phyloP scores from a whole-genome alignment of 2,888 invertebrate genomes.

The Drosophila lutescens region DNA sequence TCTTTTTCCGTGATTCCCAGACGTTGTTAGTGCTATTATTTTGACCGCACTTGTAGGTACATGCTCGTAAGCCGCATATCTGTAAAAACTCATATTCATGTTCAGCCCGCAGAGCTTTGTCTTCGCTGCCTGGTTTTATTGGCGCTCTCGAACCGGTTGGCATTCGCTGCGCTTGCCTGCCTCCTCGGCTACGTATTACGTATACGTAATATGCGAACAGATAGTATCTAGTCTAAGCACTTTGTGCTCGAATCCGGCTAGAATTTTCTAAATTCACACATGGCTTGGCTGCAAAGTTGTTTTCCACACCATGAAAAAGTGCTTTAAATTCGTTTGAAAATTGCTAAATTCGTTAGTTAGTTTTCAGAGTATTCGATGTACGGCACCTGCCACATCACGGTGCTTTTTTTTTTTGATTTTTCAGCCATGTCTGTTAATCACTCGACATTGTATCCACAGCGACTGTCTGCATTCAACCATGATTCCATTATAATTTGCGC shows the following conservation, averaged over 20 bases:
- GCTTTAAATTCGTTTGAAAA: conserved; percentile 13
- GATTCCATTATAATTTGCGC: conserved; percentile 63
- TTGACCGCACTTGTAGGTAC: conserved; percentile 9
- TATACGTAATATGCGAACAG: conserved; percentile 59
- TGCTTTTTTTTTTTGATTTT: conserved; percentile 27
- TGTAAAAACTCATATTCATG: conserved; percentile 33
- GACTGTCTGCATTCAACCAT: conserved; percentile 65
- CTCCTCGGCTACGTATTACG: conserved; percentile 30
- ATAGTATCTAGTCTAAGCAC: conserved; percentile 18
- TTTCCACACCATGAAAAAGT: background rate
- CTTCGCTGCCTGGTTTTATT: conserved; percentile 47
- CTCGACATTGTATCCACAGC: conserved; percentile 13
- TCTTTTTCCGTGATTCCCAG: background rate
- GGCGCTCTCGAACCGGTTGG: conserved; percentile 63
- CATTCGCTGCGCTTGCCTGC: conserved; percentile 60
- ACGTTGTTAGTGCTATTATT: conserved; percentile 14
- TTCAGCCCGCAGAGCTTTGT: conserved; percentile 14
- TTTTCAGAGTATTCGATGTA: conserved; percentile 16
- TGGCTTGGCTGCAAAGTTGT: conserved; percentile 8
- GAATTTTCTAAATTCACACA: conserved; percentile 22
- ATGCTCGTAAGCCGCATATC: conserved; percentile 9
- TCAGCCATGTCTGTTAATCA: conserved; percentile 35
- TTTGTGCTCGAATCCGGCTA: conserved; percentile 17
- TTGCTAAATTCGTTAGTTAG: conserved; percentile 21
- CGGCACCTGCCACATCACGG: conserved; percentile 38